phyloP scores from a whole-genome alignment of 2,888 invertebrate species.

The Helicoverpa assulta region DNA sequence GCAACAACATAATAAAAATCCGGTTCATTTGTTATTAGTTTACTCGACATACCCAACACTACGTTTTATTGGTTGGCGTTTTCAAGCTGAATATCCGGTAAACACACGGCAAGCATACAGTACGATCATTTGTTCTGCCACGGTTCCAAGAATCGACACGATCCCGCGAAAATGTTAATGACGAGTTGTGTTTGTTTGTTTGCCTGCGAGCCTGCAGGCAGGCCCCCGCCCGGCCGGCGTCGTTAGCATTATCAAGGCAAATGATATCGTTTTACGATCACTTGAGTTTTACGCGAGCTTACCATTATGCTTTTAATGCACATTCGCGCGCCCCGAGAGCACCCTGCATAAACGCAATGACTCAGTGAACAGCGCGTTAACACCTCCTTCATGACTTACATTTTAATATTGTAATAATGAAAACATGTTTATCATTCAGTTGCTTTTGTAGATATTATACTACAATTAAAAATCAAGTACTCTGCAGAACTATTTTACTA shows the following conservation, averaged over 20 bases:
- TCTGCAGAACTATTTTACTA: not conserved
- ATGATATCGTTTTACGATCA: conserved; percentile 55
- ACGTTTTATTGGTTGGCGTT: not conserved
- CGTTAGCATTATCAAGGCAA: conserved; percentile 50
- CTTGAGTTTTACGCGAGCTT: conserved; percentile 44
- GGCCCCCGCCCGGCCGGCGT: conserved; percentile 17
- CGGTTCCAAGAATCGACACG: conserved; percentile 42
- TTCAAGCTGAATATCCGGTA: not conserved
- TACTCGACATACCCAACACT: not conserved
- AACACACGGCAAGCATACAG: conserved; percentile 24
- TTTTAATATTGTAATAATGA: not conserved
- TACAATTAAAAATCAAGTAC: not conserved
- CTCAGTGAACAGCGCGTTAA: not conserved
- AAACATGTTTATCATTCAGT: not conserved
- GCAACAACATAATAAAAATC: not conserved
- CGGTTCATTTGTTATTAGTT: too few relatives aligned
- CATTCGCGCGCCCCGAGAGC: not conserved
- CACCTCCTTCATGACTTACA: not conserved
- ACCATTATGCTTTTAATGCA: conserved; percentile 38
- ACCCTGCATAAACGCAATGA: not conserved
- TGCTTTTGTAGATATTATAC: too few relatives aligned
- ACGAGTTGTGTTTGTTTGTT: conserved; percentile 54
- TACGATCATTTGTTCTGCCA: conserved; percentile 27
- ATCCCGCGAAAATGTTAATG: conserved; percentile 61
- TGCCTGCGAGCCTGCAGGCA: conserved; percentile 26